phyloP scores from a whole-genome alignment of 2,888 invertebrate species.

The Megaustenia siamemsis region DNA sequence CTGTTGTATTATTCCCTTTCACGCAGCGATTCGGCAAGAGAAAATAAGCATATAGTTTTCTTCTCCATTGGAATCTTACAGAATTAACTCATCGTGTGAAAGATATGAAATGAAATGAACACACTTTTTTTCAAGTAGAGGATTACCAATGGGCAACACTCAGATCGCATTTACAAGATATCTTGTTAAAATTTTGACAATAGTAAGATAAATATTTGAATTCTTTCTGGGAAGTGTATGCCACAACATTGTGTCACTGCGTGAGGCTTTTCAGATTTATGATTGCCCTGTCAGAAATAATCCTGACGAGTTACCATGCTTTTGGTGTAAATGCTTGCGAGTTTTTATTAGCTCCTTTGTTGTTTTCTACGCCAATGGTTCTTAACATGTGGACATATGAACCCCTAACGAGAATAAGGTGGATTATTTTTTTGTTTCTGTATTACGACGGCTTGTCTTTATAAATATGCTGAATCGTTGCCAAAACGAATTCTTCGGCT shows the following conservation, averaged over 20 bases:
- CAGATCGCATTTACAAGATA: neutral
- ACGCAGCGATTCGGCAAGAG: too few relatives aligned
- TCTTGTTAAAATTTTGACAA: conserved; percentile 34
- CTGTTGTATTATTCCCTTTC: neutral
- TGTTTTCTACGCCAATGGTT: neutral
- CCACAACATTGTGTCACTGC: neutral
- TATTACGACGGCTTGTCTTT: too few relatives aligned
- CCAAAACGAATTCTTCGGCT: too few relatives aligned
- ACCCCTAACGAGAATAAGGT: too few relatives aligned
- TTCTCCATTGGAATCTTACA: neutral
- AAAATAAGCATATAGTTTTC: neutral
- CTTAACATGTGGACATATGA: too few relatives aligned
- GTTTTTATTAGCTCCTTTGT: neutral
- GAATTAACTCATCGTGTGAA: neutral
- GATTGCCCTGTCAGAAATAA: conserved; percentile 33
- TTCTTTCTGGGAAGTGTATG: neutral
- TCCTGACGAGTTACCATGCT: neutral
- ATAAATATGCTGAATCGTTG: too few relatives aligned
- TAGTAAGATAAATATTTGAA: conserved; percentile 28
- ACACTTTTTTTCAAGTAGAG: neutral
- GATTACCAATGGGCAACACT: conserved; percentile 11
- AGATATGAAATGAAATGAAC: neutral
- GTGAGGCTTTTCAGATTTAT: neutral
- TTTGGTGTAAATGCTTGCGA: conserved; percentile 28
- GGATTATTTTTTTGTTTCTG: too few relatives aligned